Conservation (phyloP, 2,113 vertebrate genomes). For the Menidia beryllina region DNA sequence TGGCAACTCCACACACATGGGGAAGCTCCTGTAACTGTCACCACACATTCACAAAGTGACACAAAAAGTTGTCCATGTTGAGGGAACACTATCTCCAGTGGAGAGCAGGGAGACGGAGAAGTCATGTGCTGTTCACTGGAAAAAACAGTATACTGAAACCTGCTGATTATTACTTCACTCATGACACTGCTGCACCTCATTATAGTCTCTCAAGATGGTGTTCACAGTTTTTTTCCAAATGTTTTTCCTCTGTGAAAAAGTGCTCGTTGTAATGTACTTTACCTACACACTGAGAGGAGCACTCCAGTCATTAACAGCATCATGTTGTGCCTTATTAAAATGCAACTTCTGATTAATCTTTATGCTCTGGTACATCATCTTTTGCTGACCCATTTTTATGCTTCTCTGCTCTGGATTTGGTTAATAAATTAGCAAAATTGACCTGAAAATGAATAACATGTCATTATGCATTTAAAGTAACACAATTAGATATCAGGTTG, state of each 20-base stretch:
- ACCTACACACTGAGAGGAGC: background rate
- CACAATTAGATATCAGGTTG: slow-evolving; percentile 64
- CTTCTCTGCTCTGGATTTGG: slow-evolving; percentile 42
- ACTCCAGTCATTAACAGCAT: slow-evolving; percentile 53
- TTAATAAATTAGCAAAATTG: slow-evolving; percentile 63
- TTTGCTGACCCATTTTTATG: slow-evolving; percentile 70
- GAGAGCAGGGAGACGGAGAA: too few species aligned
- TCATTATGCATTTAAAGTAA: slow-evolving; percentile 73
- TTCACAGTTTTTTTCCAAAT: background rate
- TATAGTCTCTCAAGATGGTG: background rate
- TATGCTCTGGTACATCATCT: slow-evolving; percentile 51
- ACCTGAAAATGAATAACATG: slow-evolving; percentile 67
- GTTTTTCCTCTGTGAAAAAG: background rate
- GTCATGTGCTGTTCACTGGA: too few species aligned
- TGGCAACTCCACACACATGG: background rate
- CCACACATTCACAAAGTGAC: too few species aligned
- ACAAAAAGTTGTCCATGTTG: too few species aligned
- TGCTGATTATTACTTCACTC: background rate
- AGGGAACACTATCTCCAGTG: too few species aligned
- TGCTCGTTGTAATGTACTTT: background rate
- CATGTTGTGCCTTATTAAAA: slow-evolving; percentile 65
- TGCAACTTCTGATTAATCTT: slow-evolving; percentile 72
- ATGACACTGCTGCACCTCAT: background rate
- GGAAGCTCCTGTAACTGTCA: too few species aligned
- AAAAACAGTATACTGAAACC: too few species aligned